These are phyloP conservation scores for Tadarida brasiliensis DNA, from an alignment of 2,797 vertebrate species.

Conservation along the genomic window DNA sequence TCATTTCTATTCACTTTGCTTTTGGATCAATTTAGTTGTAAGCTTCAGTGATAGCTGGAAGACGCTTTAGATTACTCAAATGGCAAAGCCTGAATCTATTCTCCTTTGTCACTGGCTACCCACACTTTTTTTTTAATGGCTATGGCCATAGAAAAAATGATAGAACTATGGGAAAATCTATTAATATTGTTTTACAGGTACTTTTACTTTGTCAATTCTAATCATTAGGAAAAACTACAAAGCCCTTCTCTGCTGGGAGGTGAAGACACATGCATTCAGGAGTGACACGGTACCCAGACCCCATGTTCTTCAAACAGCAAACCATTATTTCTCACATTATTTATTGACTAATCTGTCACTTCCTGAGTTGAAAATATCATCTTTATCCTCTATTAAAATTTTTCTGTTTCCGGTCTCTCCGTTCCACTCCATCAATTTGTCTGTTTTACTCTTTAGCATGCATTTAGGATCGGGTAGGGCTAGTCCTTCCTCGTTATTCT, in stretches of 20 bases:
- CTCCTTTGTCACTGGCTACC: neutral
- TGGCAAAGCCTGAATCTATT: neutral
- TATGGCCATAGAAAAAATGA: neutral
- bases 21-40: neutral
- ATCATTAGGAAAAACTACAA: neutral
- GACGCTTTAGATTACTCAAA: neutral
- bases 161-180: neutral
- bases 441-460: neutral
- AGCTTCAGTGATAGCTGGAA: neutral
- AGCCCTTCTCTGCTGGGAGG: neutral
- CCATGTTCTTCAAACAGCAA: neutral
- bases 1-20: conserved; percentile 39
- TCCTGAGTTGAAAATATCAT: neutral
- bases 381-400: neutral
- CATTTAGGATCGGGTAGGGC: neutral
- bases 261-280: neutral
- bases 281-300: neutral
- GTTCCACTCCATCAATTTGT: neutral
- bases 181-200: neutral
- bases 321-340: neutral
- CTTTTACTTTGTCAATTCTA: conserved; percentile 13
- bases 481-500: neutral
- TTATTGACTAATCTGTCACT: neutral
- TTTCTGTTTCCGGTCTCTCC: neutral
- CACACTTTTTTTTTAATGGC: neutral